These are phyloP conservation scores for Lamproptera curius DNA, from an alignment of 2,888 invertebrate species.

Conservation along the genomic window DNA sequence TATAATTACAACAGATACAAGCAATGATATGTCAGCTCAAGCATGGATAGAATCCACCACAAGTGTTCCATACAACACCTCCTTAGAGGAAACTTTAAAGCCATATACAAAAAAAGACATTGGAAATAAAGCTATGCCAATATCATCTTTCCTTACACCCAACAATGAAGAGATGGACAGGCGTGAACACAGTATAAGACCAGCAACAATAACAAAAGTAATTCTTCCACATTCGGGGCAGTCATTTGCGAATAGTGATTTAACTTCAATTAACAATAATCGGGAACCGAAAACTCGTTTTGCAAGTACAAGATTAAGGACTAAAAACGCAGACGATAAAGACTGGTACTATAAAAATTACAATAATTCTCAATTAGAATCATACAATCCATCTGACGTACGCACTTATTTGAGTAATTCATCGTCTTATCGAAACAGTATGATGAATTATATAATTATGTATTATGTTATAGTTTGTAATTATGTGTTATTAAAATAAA, in stretches of 20 bases:
- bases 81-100: constrained; percentile 43
- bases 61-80: constrained; percentile 38
- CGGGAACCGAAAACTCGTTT: constrained; percentile 66
- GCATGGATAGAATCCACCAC: constrained; percentile 64
- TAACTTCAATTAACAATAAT: constrained; percentile 52
- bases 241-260: constrained; percentile 46
- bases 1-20: constrained; percentile 67
- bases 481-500: constrained; percentile 3
- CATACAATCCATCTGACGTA: constrained; percentile 66
- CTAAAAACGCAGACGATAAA: constrained; percentile 73
- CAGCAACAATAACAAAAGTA: constrained; percentile 69
- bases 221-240: constrained; percentile 58
- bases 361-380: constrained; percentile 79
- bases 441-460: constrained; percentile 23
- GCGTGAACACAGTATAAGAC: constrained; percentile 51
- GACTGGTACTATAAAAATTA: constrained; percentile 94
- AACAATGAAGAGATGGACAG: constrained; percentile 59
- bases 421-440: constrained; percentile 27
- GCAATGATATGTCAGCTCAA: constrained; percentile 64
- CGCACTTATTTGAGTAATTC: constrained; percentile 38
- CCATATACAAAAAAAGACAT: constrained; percentile 52
- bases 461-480: constrained; percentile 8
- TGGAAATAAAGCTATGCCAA: constrained; percentile 65
- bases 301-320: constrained; percentile 63
- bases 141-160: constrained; percentile 81